Conservation (phyloP, 2,797 vertebrate genomes). For the Acrossocheilus fasciatus region DNA sequence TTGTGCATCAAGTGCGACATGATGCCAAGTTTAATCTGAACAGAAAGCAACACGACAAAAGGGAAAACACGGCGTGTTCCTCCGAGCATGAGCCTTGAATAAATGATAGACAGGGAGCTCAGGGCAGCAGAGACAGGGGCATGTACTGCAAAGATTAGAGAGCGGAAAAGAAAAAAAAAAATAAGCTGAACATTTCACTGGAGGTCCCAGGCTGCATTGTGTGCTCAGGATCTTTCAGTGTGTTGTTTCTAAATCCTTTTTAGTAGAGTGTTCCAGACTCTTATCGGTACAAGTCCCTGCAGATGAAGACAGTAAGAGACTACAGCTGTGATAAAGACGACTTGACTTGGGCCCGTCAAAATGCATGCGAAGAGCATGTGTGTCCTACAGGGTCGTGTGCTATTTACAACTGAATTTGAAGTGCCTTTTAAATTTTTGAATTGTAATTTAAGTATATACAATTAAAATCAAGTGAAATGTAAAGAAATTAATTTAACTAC, state of each 20-base stretch:
- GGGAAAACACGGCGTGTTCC: slow-evolving; percentile 84
- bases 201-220: slow-evolving; percentile 78
- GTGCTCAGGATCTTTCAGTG: slow-evolving; percentile 76
- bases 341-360: slow-evolving; percentile 31
- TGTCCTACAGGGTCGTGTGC: neutral
- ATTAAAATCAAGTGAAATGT: neutral
- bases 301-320: slow-evolving; percentile 44
- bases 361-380: neutral
- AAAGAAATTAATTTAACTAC: neutral
- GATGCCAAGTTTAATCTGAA: slow-evolving; percentile 91
- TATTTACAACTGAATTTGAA: neutral
- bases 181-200: slow-evolving; percentile 76
- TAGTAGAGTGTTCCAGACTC: slow-evolving; percentile 44
- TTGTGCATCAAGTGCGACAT: slow-evolving; percentile 91
- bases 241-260: slow-evolving; percentile 79
- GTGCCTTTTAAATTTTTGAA: neutral
- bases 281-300: slow-evolving; percentile 41
- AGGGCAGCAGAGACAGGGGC: slow-evolving; percentile 73
- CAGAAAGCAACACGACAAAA: slow-evolving; percentile 87
- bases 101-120: slow-evolving; percentile 86
- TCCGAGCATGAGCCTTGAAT: slow-evolving; percentile 86
- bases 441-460: neutral
- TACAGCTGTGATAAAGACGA: slow-evolving; percentile 29
- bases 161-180: slow-evolving; percentile 70
- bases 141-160: slow-evolving; percentile 63